Evolutionary conservation across 2,888 invertebrate genomes (phyloP).

Genomic region (Chironomus riparius): DNA sequence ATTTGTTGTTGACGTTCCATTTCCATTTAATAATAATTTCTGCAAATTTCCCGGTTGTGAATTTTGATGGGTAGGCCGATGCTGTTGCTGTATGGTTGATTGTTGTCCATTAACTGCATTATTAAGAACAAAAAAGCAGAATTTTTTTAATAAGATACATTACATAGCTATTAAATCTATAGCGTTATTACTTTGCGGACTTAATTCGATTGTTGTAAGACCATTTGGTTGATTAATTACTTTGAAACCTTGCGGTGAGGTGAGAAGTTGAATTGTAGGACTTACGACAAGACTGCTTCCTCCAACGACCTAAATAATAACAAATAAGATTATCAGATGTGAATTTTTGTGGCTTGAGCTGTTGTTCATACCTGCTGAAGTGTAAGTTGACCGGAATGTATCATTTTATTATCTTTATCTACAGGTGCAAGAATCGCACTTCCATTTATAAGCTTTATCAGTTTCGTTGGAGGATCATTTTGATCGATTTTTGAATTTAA

Average conservation of each 20-base stretch:
- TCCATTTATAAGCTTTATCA: slow-evolving; percentile 35
- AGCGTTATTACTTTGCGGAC: slow-evolving; percentile 27
- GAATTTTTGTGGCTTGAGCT: neutral
- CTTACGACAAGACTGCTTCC: slow-evolving; percentile 47
- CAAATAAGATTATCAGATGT: neutral
- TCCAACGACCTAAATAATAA: slow-evolving; percentile 41
- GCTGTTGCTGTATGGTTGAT: no score
- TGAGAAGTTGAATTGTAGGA: slow-evolving; percentile 32
- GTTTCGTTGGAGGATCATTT: slow-evolving; percentile 36
- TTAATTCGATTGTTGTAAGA: slow-evolving; percentile 33
- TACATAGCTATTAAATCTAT: no score
- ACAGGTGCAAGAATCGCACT: slow-evolving; percentile 30
- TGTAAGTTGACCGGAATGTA: slow-evolving; percentile 31
- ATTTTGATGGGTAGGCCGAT: neutral
- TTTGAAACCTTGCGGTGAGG: slow-evolving; percentile 31
- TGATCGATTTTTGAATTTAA: neutral
- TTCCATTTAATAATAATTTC: slow-evolving; percentile 32
- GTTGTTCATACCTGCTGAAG: slow-evolving; percentile 31
- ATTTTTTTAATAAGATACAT: no score
- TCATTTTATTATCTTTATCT: slow-evolving; percentile 32
- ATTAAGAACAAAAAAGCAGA: neutral
- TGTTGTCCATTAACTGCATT: slow-evolving; percentile 29
- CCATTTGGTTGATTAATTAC: slow-evolving; percentile 32
- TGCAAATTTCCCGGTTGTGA: slow-evolving; percentile 31
- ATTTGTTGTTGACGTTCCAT: slow-evolving; percentile 28